Conservation (phyloP, 2,888 invertebrate species). For the Anoplius nigerrimus region DNA sequence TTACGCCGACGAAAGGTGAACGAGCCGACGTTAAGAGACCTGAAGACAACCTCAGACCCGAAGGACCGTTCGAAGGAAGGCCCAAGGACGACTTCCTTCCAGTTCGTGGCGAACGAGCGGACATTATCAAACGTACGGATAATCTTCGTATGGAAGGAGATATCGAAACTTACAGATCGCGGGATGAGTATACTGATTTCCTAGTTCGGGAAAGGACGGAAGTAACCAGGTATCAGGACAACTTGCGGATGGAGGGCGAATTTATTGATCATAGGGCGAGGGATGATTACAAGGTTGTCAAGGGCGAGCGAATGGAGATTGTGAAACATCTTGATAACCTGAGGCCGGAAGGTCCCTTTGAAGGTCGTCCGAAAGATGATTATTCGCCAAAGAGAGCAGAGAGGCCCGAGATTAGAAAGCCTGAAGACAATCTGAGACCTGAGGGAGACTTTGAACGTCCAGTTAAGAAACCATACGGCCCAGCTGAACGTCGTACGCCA, state of each 20-base stretch:
- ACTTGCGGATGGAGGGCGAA: constrained; percentile 78
- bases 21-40: constrained; percentile 77
- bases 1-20: constrained; percentile 75
- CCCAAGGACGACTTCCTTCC: constrained; percentile 69
- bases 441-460: constrained; percentile 80
- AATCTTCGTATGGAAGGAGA: constrained; percentile 75
- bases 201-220: constrained; percentile 74
- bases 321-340: constrained; percentile 75
- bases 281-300: constrained; percentile 72
- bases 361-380: constrained; percentile 49
- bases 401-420: constrained; percentile 62
- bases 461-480: constrained; percentile 68
- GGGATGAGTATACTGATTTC: constrained; percentile 43
- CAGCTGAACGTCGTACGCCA: constrained; percentile 76
- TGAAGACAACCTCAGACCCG: constrained; percentile 77
- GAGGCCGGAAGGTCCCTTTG: constrained; percentile 67
- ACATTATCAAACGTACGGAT: constrained; percentile 75
- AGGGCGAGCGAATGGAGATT: constrained; percentile 76
- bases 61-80: constrained; percentile 77
- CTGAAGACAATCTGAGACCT: constrained; percentile 76
- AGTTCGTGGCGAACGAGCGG: constrained; percentile 72
- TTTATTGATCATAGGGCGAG: constrained; percentile 73
- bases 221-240: constrained; percentile 68
- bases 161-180: constrained; percentile 69
- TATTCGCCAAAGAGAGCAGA: constrained; percentile 58